These are phyloP conservation scores for Austrofundulus limnaeus DNA, from an alignment of 2,113 vertebrate species.

Conservation along the genomic window DNA sequence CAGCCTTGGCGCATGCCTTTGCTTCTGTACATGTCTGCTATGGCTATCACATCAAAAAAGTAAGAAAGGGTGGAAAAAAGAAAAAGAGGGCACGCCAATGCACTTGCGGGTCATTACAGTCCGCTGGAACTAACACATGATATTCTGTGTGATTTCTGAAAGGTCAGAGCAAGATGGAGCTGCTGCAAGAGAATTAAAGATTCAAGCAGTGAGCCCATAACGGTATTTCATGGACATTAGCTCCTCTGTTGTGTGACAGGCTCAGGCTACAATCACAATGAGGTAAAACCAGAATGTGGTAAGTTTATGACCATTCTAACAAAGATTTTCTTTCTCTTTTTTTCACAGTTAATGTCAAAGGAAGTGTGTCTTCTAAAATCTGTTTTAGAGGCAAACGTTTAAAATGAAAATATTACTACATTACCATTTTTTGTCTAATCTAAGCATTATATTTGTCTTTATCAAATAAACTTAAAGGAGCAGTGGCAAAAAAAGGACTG, in stretches of 20 bases:
- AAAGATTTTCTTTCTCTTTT: background rate
- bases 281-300: background rate
- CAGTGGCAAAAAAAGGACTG: too few relatives aligned
- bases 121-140: constrained; percentile 38
- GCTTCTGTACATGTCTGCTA: constrained; percentile 2
- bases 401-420: too few relatives aligned
- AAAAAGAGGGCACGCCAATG: background rate
- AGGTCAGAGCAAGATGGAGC: constrained; percentile 53
- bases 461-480: too few relatives aligned
- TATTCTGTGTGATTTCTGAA: constrained; percentile 47
- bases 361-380: too few relatives aligned
- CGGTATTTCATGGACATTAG: constrained; percentile 10
- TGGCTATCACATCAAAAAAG: background rate
- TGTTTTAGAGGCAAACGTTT: too few relatives aligned
- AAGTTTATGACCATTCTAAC: background rate
- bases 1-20: background rate
- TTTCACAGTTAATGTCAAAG: background rate
- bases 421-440: too few relatives aligned
- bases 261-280: background rate
- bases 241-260: constrained; percentile 1
- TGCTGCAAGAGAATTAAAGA: constrained; percentile 35
- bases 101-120: constrained; percentile 33
- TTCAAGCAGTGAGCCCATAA: constrained; percentile 22
- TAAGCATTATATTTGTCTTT: too few relatives aligned
- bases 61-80: background rate